Conservation (phyloP, 2,888 invertebrate genomes). For the Camptogramma bilineatum region DNA sequence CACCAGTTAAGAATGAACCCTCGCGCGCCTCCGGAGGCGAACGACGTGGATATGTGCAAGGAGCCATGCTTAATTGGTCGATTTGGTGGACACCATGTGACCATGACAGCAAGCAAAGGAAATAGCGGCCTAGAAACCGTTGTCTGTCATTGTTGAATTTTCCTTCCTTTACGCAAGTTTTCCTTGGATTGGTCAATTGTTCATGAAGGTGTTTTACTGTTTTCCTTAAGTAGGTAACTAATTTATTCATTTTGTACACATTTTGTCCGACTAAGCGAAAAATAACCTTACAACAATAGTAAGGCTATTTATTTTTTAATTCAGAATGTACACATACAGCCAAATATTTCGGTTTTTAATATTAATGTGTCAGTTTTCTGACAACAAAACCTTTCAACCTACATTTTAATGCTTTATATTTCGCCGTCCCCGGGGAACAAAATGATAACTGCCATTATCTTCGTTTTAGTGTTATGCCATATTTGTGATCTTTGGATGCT, state of each 20-base stretch:
- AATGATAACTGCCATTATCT: too few relatives aligned
- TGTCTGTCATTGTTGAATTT: constrained; percentile 61
- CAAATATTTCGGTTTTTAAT: too few relatives aligned
- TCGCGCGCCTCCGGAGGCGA: constrained; percentile 32
- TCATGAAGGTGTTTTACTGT: constrained; percentile 3
- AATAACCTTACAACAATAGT: too few relatives aligned
- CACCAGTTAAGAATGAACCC: constrained; percentile 53
- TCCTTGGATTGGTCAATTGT: constrained; percentile 33
- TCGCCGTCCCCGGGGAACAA: too few relatives aligned
- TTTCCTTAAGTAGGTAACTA: constrained; percentile 9
- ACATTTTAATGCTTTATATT: too few relatives aligned
- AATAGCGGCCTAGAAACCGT: constrained; percentile 64
- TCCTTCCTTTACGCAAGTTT: constrained; percentile 53
- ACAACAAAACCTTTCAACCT: too few relatives aligned
- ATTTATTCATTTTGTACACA: background rate
- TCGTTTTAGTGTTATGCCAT: too few relatives aligned
- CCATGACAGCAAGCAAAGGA: constrained; percentile 64
- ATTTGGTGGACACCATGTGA: constrained; percentile 46
- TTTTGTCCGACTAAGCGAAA: background rate
- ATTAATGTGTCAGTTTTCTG: too few relatives aligned
- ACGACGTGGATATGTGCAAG: constrained; percentile 23
- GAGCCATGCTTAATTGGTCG: constrained; percentile 48
- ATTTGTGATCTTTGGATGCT: too few relatives aligned
- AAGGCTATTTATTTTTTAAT: too few relatives aligned
- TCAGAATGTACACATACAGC: too few relatives aligned